Percentiles rank a stretch among this genome's conserved stretches.
Conservation (phyloP, 1,140 invertebrate genomes). For the Tyrophagus putrescentiae region DNA sequence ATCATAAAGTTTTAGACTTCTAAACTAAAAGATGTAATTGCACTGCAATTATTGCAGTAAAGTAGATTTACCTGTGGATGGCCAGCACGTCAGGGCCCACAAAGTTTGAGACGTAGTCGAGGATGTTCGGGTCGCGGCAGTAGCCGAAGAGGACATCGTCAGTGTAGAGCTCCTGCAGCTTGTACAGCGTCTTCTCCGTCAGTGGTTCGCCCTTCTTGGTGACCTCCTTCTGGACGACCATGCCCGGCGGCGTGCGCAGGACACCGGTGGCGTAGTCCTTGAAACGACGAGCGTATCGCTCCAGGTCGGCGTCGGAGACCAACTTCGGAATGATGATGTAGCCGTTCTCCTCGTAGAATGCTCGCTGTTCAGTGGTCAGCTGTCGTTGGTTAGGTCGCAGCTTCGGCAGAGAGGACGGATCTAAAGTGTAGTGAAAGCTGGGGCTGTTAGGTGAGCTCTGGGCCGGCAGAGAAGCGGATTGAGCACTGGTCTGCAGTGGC, state of each 20-base stretch:
- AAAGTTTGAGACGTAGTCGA: conserved; percentile 59
- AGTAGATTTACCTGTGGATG: too few relatives aligned
- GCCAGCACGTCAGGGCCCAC: conserved; percentile 61
- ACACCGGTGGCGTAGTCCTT: conserved; percentile 46
- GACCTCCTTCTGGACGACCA: conserved; percentile 58
- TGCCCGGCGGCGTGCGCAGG: conserved; percentile 32
- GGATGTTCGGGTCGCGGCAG: conserved; percentile 42
- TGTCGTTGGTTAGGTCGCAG: too few relatives aligned
- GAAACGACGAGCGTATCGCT: conserved; percentile 46
- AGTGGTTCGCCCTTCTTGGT: conserved; percentile 41
- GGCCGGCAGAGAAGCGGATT: too few relatives aligned
- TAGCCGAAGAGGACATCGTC: conserved; percentile 56
- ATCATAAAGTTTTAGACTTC: too few relatives aligned
- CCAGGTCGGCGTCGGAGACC: conserved; percentile 43
- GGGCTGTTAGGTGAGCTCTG: too few relatives aligned
- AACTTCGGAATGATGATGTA: conserved; percentile 52
- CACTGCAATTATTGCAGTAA: too few relatives aligned
- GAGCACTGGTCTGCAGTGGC: too few relatives aligned
- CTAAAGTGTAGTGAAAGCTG: too few relatives aligned
- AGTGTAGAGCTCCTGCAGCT: conserved; percentile 60
- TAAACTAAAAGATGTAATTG: too few relatives aligned
- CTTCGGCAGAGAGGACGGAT: too few relatives aligned
- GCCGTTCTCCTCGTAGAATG: conserved; percentile 66
- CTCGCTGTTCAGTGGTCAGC: conserved; percentile 38
- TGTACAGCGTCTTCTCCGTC: conserved; percentile 54